Percentiles rank a stretch among this genome's conserved stretches.
Conservation (phyloP, 2,113 vertebrate species). For the Camelus bactrianus region DNA sequence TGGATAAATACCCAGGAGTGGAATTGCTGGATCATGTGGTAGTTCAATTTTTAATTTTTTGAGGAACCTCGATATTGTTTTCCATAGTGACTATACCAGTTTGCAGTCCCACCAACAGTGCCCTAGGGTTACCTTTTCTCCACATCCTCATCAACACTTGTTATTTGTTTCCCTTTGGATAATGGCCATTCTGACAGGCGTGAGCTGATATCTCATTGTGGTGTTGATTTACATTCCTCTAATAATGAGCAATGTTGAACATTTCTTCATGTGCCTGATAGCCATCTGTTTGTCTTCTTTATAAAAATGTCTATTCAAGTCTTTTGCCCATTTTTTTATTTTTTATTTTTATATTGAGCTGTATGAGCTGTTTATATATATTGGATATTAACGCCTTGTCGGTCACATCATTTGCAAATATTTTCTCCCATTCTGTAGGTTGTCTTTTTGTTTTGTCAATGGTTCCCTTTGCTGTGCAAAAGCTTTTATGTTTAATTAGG, state of each 20-base stretch:
- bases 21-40: neutral
- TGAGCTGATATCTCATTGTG: neutral
- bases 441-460: neutral
- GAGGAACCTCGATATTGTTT: neutral
- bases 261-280: neutral
- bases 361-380: neutral
- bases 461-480: neutral
- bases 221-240: neutral
- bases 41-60: neutral
- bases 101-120: neutral
- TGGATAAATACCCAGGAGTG: neutral
- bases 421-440: neutral
- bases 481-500: neutral
- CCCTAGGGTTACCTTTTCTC: neutral
- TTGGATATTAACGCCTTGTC: neutral
- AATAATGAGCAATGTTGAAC: neutral
- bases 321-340: neutral
- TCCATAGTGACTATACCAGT: neutral
- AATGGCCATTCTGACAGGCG: neutral
- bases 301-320: neutral
- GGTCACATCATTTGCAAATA: neutral
- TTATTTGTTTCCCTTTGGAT: neutral
- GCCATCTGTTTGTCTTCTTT: neutral
- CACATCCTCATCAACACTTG: neutral
- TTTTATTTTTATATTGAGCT: neutral